A percentile compares a stretch with the other conserved stretches of the same genome.
phyloP scores from a whole-genome alignment of 30 jellyfish, hydroid and myxozoan species.

The Aurelia aurita region DNA sequence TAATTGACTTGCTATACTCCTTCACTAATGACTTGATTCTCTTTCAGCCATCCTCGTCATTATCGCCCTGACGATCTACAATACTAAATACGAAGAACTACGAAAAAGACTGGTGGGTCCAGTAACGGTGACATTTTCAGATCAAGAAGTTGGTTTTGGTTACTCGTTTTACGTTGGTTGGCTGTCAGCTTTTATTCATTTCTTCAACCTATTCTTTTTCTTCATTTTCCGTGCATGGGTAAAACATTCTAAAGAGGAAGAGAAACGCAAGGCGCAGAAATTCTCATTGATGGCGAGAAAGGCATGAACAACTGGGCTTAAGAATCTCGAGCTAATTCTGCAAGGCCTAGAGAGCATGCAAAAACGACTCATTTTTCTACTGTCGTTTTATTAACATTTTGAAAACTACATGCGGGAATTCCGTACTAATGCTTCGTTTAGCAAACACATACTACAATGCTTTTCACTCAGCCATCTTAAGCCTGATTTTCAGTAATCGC shows the following conservation, averaged over 20 bases:
- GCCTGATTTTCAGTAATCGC: too few species aligned
- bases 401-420: too few species aligned
- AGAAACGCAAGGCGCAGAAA: background rate
- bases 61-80: constrained; percentile 62
- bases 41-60: constrained; percentile 40
- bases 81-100: constrained; percentile 39
- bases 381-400: too few species aligned
- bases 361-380: too few species aligned
- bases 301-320: too few species aligned
- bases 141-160: constrained; percentile 51
- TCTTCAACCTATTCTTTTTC: constrained; percentile 58
- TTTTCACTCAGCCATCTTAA: too few species aligned
- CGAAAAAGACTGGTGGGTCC: constrained; percentile 31
- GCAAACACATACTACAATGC: too few species aligned
- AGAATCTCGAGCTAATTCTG: too few species aligned
- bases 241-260: constrained; percentile 10
- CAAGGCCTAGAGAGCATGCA: too few species aligned
- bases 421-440: too few species aligned
- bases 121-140: constrained; percentile 9
- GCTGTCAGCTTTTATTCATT: constrained; percentile 50
- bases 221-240: constrained; percentile 67
- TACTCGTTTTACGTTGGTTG: constrained; percentile 72
- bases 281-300: too few species aligned
- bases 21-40: background rate
- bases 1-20: too few species aligned